Percentiles rank a stretch among this genome's conserved stretches.
Conservation (phyloP, 2,888 invertebrate species). For the Eupithecia tripunctaria region DNA sequence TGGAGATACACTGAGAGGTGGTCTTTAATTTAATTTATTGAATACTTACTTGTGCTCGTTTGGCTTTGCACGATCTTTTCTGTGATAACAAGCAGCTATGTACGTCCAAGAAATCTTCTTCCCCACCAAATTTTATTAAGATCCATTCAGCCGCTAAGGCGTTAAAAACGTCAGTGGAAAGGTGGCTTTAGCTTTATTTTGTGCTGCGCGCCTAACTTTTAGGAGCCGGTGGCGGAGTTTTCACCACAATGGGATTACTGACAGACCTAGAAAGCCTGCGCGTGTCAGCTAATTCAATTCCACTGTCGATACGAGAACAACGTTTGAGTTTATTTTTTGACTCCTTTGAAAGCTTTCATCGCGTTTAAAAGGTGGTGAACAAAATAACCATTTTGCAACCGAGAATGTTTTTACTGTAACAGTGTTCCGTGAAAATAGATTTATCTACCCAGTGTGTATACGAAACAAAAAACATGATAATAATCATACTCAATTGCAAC, state of each 20-base stretch:
- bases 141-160: not conserved
- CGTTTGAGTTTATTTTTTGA: constrained; percentile 45
- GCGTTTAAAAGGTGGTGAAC: not conserved
- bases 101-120: not conserved
- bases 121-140: not conserved
- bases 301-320: constrained; percentile 62
- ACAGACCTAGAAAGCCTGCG: constrained; percentile 68
- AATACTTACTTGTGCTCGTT: not conserved
- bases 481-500: too few relatives aligned
- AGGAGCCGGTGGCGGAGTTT: constrained; percentile 66
- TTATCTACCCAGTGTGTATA: not conserved
- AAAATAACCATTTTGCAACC: not conserved
- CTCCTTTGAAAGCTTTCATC: constrained; percentile 39
- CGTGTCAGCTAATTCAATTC: constrained; percentile 72
- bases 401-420: not conserved
- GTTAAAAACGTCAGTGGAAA: not conserved
- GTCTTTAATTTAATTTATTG: too few relatives aligned
- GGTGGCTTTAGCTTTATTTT: constrained; percentile 59
- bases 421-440: not conserved
- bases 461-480: not conserved
- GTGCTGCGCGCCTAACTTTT: constrained; percentile 67
- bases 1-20: too few relatives aligned
- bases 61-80: not conserved
- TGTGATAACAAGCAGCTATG: not conserved
- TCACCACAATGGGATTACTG: constrained; percentile 78